Evolutionary conservation across 2,113 vertebrate genomes (phyloP).

Genomic region (Tor tambroides): DNA sequence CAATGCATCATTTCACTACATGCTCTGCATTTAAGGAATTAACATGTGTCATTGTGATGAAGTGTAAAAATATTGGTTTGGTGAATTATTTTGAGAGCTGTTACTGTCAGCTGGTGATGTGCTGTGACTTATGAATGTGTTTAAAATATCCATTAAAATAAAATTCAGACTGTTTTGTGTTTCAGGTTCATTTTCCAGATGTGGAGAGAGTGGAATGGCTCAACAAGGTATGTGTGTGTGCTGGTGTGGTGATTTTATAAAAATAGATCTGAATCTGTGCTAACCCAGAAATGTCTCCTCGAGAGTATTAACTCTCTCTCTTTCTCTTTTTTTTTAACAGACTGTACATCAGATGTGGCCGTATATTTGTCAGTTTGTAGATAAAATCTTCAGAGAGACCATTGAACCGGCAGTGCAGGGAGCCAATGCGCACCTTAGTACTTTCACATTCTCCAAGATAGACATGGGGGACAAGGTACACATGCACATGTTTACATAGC

Average conservation of each 20-base stretch:
- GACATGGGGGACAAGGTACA: slow-evolving; percentile 92
- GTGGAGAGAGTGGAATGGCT: slow-evolving; percentile 97
- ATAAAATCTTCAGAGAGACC: slow-evolving; percentile 93
- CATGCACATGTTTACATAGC: slow-evolving; percentile 7
- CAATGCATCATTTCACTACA: neutral
- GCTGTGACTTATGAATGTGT: neutral
- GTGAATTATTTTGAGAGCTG: neutral
- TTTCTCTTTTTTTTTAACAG: slow-evolving; percentile 66
- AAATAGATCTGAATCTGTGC: slow-evolving; percentile 69
- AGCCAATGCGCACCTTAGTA: slow-evolving; percentile 86
- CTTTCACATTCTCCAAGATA: slow-evolving; percentile 94
- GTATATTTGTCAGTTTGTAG: slow-evolving; percentile 95
- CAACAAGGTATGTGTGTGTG: slow-evolving; percentile 86
- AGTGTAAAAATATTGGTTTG: neutral
- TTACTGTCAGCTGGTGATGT: neutral
- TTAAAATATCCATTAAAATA: neutral
- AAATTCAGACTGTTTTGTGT: slow-evolving; percentile 37
- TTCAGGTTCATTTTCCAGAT: slow-evolving; percentile 95
- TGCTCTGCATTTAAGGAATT: neutral
- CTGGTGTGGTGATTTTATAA: slow-evolving; percentile 40
- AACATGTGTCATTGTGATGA: neutral
- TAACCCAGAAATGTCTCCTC: slow-evolving; percentile 40
- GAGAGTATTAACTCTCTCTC: neutral
- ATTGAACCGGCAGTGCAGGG: slow-evolving; percentile 92
- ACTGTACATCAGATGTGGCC: slow-evolving; percentile 99